These are phyloP conservation scores for Penelope pileata DNA, from an alignment of 2,113 vertebrate species.

Conservation along the genomic window DNA sequence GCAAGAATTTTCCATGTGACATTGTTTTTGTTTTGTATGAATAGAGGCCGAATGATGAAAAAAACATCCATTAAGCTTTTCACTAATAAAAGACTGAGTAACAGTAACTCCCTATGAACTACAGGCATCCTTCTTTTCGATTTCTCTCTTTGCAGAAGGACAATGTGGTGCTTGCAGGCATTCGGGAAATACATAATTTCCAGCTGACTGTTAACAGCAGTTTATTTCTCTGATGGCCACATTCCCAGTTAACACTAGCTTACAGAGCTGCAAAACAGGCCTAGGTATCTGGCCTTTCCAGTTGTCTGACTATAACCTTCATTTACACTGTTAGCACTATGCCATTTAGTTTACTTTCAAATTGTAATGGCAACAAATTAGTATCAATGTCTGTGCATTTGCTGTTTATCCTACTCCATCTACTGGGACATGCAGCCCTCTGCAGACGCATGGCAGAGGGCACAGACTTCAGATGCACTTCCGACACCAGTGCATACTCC, in stretches of 20 bases:
- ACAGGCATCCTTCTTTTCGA: background rate
- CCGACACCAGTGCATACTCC: background rate
- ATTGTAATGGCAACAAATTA: background rate
- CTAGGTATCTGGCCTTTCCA: background rate
- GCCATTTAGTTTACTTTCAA: background rate
- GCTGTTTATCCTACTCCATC: constrained; percentile 12
- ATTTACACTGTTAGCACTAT: background rate
- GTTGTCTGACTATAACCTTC: background rate
- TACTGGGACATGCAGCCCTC: background rate
- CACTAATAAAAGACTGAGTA: background rate
- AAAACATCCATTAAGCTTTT: background rate
- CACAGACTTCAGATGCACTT: background rate
- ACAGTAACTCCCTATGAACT: background rate
- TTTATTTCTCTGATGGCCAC: background rate
- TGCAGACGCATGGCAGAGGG: background rate
- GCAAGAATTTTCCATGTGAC: background rate
- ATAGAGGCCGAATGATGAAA: background rate
- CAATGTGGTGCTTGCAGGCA: background rate
- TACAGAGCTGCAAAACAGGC: background rate
- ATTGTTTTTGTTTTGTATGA: background rate
- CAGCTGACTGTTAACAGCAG: background rate
- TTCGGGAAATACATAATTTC: background rate
- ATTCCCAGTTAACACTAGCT: background rate
- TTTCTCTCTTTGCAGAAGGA: background rate
- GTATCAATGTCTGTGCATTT: background rate